These are phyloP conservation scores for Pseudomyrmex dendroicus DNA, from an alignment of 1,140 invertebrate genomes.

Conservation along the genomic window DNA sequence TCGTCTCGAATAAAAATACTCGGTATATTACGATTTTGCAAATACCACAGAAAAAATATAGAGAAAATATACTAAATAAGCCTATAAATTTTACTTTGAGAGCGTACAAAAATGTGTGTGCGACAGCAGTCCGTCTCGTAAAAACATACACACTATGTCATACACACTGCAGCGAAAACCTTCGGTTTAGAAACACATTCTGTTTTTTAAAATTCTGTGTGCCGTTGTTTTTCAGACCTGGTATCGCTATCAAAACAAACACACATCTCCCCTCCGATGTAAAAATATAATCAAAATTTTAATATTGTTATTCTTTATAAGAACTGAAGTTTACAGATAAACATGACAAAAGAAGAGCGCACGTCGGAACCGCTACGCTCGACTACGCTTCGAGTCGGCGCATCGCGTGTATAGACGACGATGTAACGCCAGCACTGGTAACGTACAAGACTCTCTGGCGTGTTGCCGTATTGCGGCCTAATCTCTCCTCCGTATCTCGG, in stretches of 20 bases:
- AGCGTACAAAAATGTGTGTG: no score
- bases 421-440: background rate
- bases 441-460: constrained; percentile 37
- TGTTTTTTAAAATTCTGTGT: no score
- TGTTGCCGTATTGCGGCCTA: constrained; percentile 13
- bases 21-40: background rate
- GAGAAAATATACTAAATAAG: no score
- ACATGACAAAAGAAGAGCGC: background rate
- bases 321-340: no score
- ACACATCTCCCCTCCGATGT: background rate
- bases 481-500: constrained; percentile 29
- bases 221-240: constrained; percentile 12
- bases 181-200: no score
- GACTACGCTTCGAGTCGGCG: background rate
- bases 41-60: background rate
- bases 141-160: no score
- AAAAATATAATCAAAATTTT: constrained; percentile 11
- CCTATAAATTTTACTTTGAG: no score
- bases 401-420: constrained; percentile 42
- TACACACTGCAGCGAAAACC: no score
- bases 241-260: constrained; percentile 15
- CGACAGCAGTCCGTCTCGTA: no score
- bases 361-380: background rate
- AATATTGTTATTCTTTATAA: constrained; percentile 6
- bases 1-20: background rate